Evolutionary conservation across 2,888 invertebrate species (phyloP).

Genomic region (Acleris sparsana): DNA sequence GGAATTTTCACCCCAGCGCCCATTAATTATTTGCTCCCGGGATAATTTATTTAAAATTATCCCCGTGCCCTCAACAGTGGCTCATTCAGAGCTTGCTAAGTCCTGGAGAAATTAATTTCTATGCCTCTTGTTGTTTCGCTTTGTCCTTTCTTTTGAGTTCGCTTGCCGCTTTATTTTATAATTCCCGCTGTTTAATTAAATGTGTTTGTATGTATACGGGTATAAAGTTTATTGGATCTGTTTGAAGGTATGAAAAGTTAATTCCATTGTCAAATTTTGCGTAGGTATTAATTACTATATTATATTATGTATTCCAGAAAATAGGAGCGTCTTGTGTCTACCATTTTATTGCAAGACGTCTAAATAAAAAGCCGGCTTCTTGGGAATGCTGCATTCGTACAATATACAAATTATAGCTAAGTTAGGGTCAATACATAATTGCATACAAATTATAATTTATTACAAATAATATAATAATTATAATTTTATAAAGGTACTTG

Average conservation of each 20-base stretch:
- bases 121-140: constrained; percentile 34
- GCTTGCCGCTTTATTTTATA: constrained; percentile 24
- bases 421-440: too few relatives aligned
- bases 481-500: too few relatives aligned
- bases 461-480: too few relatives aligned
- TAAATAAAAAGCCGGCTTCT: too few relatives aligned
- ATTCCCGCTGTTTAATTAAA: constrained; percentile 32
- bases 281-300: not conserved
- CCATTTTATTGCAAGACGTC: not conserved
- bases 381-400: too few relatives aligned
- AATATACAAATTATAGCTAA: too few relatives aligned
- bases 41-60: constrained; percentile 45
- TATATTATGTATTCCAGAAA: too few relatives aligned
- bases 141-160: constrained; percentile 24
- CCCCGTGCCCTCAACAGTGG: constrained; percentile 36
- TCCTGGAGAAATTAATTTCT: constrained; percentile 41
- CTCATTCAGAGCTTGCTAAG: constrained; percentile 38
- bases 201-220: constrained; percentile 5
- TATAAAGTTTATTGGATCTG: constrained; percentile 2
- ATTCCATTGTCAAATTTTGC: not conserved
- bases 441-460: too few relatives aligned
- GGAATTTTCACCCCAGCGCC: constrained; percentile 33
- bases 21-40: constrained; percentile 42
- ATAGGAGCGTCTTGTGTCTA: not conserved
- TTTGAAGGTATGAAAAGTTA: not conserved